Evolutionary conservation across 1,140 invertebrate species (phyloP).

Genomic region (Sitophilus oryzae): DNA sequence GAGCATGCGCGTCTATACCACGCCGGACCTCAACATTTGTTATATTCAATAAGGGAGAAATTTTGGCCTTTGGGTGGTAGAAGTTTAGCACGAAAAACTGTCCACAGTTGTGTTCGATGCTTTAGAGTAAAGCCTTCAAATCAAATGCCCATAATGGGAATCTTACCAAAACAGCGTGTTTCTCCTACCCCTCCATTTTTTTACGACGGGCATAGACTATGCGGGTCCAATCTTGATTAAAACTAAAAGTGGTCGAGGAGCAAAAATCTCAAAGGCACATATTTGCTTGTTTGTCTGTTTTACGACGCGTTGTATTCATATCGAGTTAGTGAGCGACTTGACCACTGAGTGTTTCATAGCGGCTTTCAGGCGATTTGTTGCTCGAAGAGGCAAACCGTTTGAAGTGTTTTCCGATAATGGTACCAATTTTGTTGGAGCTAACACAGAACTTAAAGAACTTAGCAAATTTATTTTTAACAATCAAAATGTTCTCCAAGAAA

Average conservation of each 20-base stretch:
- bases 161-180: slow-evolving; percentile 35
- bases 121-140: slow-evolving; percentile 1
- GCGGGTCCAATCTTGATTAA: slow-evolving; percentile 36
- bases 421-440: slow-evolving; percentile 25
- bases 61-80: slow-evolving; percentile 29
- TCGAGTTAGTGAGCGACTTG: slow-evolving; percentile 40
- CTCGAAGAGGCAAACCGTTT: slow-evolving; percentile 30
- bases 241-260: slow-evolving; percentile 14
- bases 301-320: slow-evolving; percentile 37
- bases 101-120: slow-evolving; percentile 24
- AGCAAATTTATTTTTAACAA: not conserved
- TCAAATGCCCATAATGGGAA: slow-evolving; percentile 34
- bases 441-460: slow-evolving; percentile 16
- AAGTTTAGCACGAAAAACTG: slow-evolving; percentile 25
- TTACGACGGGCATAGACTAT: slow-evolving; percentile 34
- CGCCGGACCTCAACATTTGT: too few relatives aligned
- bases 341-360: slow-evolving; percentile 30
- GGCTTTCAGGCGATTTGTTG: slow-evolving; percentile 37
- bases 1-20: not conserved
- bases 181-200: slow-evolving; percentile 35
- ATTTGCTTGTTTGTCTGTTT: slow-evolving; percentile 41
- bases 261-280: slow-evolving; percentile 34
- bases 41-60: too few relatives aligned
- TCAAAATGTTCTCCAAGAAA: slow-evolving; percentile 16
- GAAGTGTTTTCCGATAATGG: slow-evolving; percentile 32